These are phyloP conservation scores for Vultur gryphus DNA, from an alignment of 2,797 vertebrate species.

Conservation along the genomic window DNA sequence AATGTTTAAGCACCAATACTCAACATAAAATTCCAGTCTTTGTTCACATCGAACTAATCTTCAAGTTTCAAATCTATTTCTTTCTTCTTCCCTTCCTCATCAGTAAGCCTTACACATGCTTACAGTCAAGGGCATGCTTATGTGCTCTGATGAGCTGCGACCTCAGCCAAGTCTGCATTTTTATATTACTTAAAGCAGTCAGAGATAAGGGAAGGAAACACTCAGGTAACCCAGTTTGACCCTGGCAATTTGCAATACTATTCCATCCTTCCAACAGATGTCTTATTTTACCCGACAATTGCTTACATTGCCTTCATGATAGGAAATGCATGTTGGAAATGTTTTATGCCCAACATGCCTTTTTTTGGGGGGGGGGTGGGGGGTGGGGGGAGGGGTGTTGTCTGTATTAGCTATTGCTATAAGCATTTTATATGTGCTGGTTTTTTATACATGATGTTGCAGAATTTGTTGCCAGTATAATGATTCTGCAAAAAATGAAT, in stretches of 20 bases:
- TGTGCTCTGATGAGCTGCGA: constrained; percentile 35
- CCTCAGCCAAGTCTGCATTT: constrained; percentile 13
- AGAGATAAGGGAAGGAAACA: background rate
- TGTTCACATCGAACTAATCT: background rate
- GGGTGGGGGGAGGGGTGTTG: no score
- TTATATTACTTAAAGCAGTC: constrained; percentile 23
- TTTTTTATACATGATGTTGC: background rate
- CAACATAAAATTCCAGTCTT: background rate
- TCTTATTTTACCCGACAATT: background rate
- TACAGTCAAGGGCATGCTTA: background rate
- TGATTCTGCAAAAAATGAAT: background rate
- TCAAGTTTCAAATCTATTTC: background rate
- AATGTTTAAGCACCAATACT: background rate
- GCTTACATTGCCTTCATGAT: background rate
- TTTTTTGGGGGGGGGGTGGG: no score
- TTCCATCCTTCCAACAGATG: background rate
- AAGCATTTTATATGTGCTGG: background rate
- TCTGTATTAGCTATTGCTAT: background rate
- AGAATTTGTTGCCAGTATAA: background rate
- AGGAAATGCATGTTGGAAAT: background rate
- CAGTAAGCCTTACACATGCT: background rate
- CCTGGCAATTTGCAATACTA: background rate
- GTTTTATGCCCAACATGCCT: background rate
- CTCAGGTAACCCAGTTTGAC: background rate
- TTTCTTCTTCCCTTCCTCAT: background rate